Percentiles rank a stretch among this genome's conserved stretches.
Evolutionary conservation across 2,888 invertebrate species (phyloP).

Genomic region (Neria commutata): DNA sequence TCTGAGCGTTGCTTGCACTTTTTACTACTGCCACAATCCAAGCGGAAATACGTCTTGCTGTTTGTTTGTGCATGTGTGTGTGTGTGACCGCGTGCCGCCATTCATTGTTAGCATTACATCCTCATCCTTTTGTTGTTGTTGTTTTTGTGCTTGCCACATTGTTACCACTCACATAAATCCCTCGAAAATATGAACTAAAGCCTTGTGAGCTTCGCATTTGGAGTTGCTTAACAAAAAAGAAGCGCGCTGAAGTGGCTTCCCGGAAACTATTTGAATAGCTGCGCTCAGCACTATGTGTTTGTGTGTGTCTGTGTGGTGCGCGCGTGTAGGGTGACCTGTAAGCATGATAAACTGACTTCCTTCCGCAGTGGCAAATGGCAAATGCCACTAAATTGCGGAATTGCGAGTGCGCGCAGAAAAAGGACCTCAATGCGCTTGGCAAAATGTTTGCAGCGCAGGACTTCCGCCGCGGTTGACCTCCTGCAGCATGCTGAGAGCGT

Average conservation of each 20-base stretch:
- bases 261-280: neutral
- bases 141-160: neutral
- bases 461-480: too few relatives aligned
- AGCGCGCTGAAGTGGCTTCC: neutral
- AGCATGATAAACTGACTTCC: conserved; percentile 14
- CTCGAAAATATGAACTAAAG: conserved; percentile 1
- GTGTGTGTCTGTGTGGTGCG: neutral
- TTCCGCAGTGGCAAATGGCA: neutral
- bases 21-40: too few relatives aligned
- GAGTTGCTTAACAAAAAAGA: neutral
- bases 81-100: neutral
- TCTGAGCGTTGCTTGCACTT: too few relatives aligned
- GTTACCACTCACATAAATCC: neutral
- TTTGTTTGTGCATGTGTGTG: neutral
- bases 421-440: neutral
- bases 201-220: neutral
- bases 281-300: neutral
- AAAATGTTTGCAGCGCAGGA: neutral
- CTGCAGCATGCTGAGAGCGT: too few relatives aligned
- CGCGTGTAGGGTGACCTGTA: conserved; percentile 5
- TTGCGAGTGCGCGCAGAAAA: neutral
- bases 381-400: neutral
- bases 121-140: neutral
- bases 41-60: too few relatives aligned
- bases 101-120: too few relatives aligned